These are phyloP conservation scores for Ischnura elegans DNA, from an alignment of 2,888 invertebrate genomes.

Conservation along the genomic window DNA sequence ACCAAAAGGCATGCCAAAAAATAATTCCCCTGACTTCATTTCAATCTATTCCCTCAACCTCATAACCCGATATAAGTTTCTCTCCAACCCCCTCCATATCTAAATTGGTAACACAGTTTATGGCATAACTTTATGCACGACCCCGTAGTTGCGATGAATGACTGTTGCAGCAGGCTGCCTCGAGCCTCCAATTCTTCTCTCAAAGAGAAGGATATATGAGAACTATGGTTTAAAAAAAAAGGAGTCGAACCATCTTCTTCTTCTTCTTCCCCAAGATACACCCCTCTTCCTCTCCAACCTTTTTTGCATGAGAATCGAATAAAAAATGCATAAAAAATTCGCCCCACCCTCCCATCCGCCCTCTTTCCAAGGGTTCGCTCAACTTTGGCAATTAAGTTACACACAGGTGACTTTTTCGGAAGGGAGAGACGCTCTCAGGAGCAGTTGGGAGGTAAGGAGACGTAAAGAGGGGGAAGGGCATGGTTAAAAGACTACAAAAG, in stretches of 20 bases:
- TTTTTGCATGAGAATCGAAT: slow-evolving; percentile 64
- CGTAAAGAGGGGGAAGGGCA: background rate
- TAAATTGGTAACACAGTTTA: too few species aligned
- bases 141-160: background rate
- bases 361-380: slow-evolving; percentile 3
- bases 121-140: background rate
- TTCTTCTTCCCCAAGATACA: background rate
- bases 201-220: too few species aligned
- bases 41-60: too few species aligned
- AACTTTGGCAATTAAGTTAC: slow-evolving; percentile 66
- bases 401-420: slow-evolving; percentile 49
- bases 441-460: background rate
- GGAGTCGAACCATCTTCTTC: background rate
- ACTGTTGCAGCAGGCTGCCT: background rate
- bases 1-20: too few species aligned
- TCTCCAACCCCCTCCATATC: background rate
- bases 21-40: too few species aligned
- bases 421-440: background rate
- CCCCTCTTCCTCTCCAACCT: too few species aligned
- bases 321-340: slow-evolving; percentile 30
- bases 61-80: too few species aligned
- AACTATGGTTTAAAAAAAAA: too few species aligned
- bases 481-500: too few species aligned
- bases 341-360: background rate
- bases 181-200: background rate